Evolutionary conservation across 1,140 invertebrate species (phyloP).

Genomic region (Trypoxylus dichotomus): DNA sequence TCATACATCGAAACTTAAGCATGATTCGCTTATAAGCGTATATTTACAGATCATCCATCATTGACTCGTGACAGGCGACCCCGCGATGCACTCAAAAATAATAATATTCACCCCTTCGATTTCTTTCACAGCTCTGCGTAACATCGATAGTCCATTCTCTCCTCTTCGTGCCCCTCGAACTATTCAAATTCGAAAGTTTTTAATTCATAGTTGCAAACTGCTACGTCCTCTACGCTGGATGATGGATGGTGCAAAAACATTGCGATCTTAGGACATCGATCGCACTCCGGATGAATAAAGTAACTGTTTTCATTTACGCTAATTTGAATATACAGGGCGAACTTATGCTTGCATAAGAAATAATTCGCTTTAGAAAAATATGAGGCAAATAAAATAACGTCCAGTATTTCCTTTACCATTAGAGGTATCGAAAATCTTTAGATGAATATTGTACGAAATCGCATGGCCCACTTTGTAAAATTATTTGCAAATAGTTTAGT

Average conservation of each 20-base stretch:
- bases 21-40: background rate
- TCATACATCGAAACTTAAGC: background rate
- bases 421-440: no score
- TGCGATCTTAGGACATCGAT: background rate
- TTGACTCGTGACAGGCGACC: slow-evolving; percentile 1
- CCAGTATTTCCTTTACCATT: no score
- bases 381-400: no score
- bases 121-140: background rate
- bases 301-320: background rate
- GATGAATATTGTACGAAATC: no score
- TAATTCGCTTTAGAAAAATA: no score
- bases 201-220: background rate
- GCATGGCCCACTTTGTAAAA: no score
- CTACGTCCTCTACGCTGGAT: background rate
- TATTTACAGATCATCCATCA: slow-evolving; percentile 1
- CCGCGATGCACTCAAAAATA: slow-evolving; percentile 17
- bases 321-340: background rate
- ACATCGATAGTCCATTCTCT: background rate
- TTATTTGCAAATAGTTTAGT: no score
- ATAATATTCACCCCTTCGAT: slow-evolving; percentile 11
- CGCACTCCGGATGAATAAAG: background rate
- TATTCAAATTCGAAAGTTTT: slow-evolving; percentile 24
- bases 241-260: background rate
- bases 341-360: no score
- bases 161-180: background rate